Base-by-base conservation (phyloP, 2,113 vertebrate species). In the Podarcis cretensis region DNA sequence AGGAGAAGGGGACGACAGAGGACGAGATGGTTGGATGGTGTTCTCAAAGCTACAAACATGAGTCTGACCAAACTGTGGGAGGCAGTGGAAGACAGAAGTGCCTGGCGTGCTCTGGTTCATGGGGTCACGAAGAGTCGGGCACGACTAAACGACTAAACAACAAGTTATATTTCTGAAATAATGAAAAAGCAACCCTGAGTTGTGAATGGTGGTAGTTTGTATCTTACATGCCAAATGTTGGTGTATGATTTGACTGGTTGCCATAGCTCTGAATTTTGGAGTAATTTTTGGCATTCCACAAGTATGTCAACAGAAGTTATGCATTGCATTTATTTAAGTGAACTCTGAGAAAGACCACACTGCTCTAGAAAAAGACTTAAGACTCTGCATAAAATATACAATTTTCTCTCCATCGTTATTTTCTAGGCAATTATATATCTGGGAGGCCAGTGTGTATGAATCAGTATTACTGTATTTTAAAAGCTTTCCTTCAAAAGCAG, bases 281-380 rank as follows among this genome's bases (percentile, higher is more conserved):
- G 88, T 94, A 91, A 92, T 93, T 95, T 95, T 90, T 92, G 91
- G 89, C 87, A 68, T 43, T 48, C 73, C 89, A 93, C 91, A 89
- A 90, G 65, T 83, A 90, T 90, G 83, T 89, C 3, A 0, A 88
- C 83, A 89, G 93, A 92, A 95, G 87, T 94, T 94, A 95, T 76
- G 86, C 93, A 87, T 91, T 94, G 90, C 91, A 93, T 91, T 86
- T 93, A 92, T 90, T 94, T 93, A 86, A 89, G 90, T 83, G 89
- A 93, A 86, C 88, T 83, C 89, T 65, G 84, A 84, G 89, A 81
- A 93, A 90, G 89, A 71, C 77, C 18, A 78, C 1, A 8, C 69
- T 88, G 74, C 89, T 84, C 63, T 79, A 85, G 85, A 92, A n/a
- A 57, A 80, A 54, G n/a, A 87, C 63, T 48, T 86, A 87, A 32